Evolutionary conservation across 1,140 invertebrate species (phyloP), one percentile per base, ranked within the genome.

Genomic region (Adelges cooleyi): DNA sequence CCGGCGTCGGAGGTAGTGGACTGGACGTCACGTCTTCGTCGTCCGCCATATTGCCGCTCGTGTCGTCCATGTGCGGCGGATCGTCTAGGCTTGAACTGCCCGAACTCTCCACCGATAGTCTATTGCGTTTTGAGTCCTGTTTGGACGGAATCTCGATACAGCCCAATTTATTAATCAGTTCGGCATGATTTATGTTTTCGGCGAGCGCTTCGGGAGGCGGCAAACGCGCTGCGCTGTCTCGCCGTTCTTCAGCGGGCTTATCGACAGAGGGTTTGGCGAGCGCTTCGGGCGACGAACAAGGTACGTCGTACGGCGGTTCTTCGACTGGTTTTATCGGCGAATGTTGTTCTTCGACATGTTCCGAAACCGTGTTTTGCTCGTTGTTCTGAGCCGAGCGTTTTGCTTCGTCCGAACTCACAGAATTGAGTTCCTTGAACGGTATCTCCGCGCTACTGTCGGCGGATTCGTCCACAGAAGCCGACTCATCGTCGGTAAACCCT

Each of bases 21-120:
- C 56, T 62, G 18, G 56, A 62, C 2, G 56, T 62, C 5, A 62
- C 42, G 18, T 62, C 76, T 69, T 78, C 77, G 66, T 77, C 74
- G 67, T 74, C 75, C 40, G 75, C 75, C 25, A 73, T 69, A 68
- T 84, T 71, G 23, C 70, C 70, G 17, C 67, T 84, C 36, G 85
- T 84, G 73, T 90, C 86, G 54, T 62, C 56, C 25, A 62, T 33
- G 29, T 62, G 56, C 18, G 25, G 42, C 8, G 42, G 42, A 33
- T 90, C 87, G 73, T 91, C 88, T 33, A 88, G 80, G 73, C 87
- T 90, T 2, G 86, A 89, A 71, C 82, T 86, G 15, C 84, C 84
- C 0, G 86, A 88, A 69, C 86, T 84, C 71, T 86, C 87, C 8
- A 89, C 79, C n/a, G 87, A 83, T 71, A 62, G 42, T 8, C 13